These are phyloP conservation scores for Capitulum mitella DNA, from an alignment of 2,888 invertebrate genomes.

Conservation along the genomic window DNA sequence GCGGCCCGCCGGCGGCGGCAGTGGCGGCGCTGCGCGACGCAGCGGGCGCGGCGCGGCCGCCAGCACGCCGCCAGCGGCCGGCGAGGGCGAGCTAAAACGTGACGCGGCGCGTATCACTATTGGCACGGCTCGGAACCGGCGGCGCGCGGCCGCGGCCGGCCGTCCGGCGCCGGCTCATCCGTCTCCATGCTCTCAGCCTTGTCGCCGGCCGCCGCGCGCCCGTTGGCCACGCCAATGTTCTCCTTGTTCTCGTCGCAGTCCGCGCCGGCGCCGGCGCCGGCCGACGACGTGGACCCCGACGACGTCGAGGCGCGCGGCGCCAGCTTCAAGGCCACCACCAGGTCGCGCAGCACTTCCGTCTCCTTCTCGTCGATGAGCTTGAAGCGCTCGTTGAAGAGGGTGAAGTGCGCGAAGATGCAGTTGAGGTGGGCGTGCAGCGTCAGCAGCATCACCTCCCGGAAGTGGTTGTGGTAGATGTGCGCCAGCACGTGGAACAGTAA, in stretches of 20 bases:
- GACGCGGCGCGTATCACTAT: slow-evolving; percentile 3
- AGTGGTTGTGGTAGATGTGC: slow-evolving; percentile 96
- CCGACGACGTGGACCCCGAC: slow-evolving; percentile 28
- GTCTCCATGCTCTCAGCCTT: slow-evolving; percentile 18
- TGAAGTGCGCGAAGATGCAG: slow-evolving; percentile 93
- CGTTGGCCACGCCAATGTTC: slow-evolving; percentile 27
- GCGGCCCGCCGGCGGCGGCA: no score
- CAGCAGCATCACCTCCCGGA: slow-evolving; percentile 86
- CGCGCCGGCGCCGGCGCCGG: slow-evolving; percentile 28
- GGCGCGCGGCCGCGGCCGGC: background rate
- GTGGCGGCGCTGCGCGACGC: background rate
- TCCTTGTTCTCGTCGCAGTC: slow-evolving; percentile 33
- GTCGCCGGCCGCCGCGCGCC: background rate
- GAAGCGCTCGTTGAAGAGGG: slow-evolving; percentile 74
- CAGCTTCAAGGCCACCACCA: slow-evolving; percentile 67
- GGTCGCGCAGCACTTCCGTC: slow-evolving; percentile 85
- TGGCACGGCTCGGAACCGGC: background rate
- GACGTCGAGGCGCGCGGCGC: slow-evolving; percentile 32
- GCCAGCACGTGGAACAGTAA: slow-evolving; percentile 96
- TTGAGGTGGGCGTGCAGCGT: slow-evolving; percentile 94
- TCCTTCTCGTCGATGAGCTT: slow-evolving; percentile 90
- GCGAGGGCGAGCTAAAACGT: background rate
- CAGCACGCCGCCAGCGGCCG: background rate
- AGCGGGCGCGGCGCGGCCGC: background rate
- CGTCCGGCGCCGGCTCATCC: background rate